Evolutionary conservation across 2,797 vertebrate species (phyloP), one percentile per base, ranked within the genome.

Genomic region (Argentina silus): DNA sequence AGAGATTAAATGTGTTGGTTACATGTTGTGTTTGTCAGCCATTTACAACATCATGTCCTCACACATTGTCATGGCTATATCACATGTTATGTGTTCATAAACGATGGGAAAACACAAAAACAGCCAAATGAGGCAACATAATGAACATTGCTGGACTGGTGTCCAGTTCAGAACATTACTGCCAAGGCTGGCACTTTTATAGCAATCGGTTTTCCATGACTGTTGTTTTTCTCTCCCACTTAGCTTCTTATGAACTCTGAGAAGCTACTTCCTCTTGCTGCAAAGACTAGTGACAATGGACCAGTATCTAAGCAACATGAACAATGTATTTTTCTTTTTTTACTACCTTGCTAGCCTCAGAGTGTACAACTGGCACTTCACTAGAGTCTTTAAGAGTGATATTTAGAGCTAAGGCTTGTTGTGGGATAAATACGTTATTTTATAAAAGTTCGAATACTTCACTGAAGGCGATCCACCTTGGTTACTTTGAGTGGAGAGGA

Each of bases 111-210:
- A 50, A 27, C 3, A 7, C 11, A 11, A n/a, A 42, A 17, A 27
- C n/a, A 9, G 21, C 1, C 65, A 47, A 53, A 55, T 55, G 14
- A 42, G 12, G 23, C n/a, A 47, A 44, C 17, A 68, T 21, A 69
- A 56, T 44, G 17, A 44, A 43, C 42, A 44, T 7, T 21, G 67
- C 66, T 36, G 36, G 11, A 56, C 36, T 56, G 36, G 51, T 53
- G 65, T 51, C 65, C 65, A 67, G 50, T 53, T 53, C 48, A 15
- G 45, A 36, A 27, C 53, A 67, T 53, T 8, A 55, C 66, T 67
- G 66, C 66, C 66, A 67, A 55, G 21, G 12, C 27, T 68, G 51
- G 67, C 67, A 55, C 50, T 55, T 68, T 56, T 55, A 68, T 50
- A 53, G n/a, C 36, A 8, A 56, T 43, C 27, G 43, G 36, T 55